Conservation (phyloP, 1,140 invertebrate genomes). For the Microplitis mediator region DNA sequence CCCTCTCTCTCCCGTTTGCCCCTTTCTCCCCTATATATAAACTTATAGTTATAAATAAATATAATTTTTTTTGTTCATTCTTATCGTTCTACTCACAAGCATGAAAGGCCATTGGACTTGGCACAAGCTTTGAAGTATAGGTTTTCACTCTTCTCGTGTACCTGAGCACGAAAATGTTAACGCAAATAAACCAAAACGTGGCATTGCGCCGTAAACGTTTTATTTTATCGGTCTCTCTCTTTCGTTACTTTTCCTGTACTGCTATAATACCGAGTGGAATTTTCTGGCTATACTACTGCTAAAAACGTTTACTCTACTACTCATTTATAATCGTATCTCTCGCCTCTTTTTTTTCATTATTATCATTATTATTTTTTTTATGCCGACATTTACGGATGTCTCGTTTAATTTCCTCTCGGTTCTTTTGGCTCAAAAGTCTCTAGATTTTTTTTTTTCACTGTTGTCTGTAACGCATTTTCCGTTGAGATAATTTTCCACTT, state of each 20-base stretch:
- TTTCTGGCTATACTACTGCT: not conserved
- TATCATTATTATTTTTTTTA: not conserved
- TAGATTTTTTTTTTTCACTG: not conserved
- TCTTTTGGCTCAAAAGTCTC: conserved; percentile 3
- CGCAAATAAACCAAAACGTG: conserved; percentile 23
- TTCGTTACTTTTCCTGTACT: not conserved
- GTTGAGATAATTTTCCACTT: not conserved
- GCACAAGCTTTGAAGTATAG: conserved; percentile 10
- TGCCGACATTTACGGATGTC: conserved; percentile 17
- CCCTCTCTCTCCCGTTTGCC: not conserved
- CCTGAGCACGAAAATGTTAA: conserved; percentile 15
- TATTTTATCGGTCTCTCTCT: conserved; percentile 15
- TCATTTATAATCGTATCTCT: conserved; percentile 22
- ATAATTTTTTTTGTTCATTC: not conserved
- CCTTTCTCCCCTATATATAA: not conserved
- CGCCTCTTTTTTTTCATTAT: not conserved
- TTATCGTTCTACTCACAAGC: not conserved
- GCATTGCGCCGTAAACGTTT: conserved; percentile 13
- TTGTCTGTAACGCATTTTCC: not conserved
- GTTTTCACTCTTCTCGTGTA: conserved; percentile 11
- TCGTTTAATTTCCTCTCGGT: conserved; percentile 15
- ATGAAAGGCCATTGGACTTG: conserved; percentile 10
- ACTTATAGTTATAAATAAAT: not conserved
- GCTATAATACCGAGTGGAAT: not conserved
- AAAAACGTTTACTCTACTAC: not conserved